Base-by-base conservation (phyloP, 2,888 invertebrate species). In the Chrysolina americana region DNA sequence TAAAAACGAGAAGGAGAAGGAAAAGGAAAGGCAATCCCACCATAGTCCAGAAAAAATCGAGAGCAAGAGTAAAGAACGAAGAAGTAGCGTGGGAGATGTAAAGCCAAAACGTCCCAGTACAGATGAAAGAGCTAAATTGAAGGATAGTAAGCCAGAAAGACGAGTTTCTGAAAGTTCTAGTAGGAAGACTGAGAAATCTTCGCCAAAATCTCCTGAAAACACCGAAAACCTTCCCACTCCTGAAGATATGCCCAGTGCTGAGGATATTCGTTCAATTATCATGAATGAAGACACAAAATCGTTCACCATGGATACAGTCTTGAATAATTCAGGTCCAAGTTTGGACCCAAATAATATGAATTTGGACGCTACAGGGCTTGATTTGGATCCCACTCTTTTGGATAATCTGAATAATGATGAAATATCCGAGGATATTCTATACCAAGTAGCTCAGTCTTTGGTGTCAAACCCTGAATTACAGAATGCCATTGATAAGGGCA, bases 401-500 rank as follows among this genome's bases (percentile, higher is more conserved):
- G 91, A 90, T 78, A 91, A 91, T 53, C 86, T 92, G 68, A 91
- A 91, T 79, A 91, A 92, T n/a, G 91, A 93, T 81, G 91, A 93
- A 85, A 89, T 94, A 68, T 91, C 93, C 0, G 94, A 93, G 79
- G 94, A 94, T 86, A 90, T 94, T 78, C 86, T 94, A 50, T 92
- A 93, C 89, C 93, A 93, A 87, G 93, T 93, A n/a, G 94, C 93
- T 1, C 92, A 93, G 75, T 87, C 87, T 70, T 88, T 94, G 28
- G 93, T 93, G 11, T 93, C 93, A 73, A 93, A 93, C 80, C 86
- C 88, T 0, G 93, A 93, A 81, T 87, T 94, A 74, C 93, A 93
- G 83, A 93, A 93, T 85, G 93, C 93, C 23, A 93, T 94, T 72
- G 93, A 93, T 83, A 93, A 93, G 76, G 92, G 87, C 41, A 83